Percentiles rank a stretch among this genome's conserved stretches.
These are phyloP conservation scores for Eriosoma lanigerum DNA, from an alignment of 1,140 invertebrate species.

Conservation along the genomic window DNA sequence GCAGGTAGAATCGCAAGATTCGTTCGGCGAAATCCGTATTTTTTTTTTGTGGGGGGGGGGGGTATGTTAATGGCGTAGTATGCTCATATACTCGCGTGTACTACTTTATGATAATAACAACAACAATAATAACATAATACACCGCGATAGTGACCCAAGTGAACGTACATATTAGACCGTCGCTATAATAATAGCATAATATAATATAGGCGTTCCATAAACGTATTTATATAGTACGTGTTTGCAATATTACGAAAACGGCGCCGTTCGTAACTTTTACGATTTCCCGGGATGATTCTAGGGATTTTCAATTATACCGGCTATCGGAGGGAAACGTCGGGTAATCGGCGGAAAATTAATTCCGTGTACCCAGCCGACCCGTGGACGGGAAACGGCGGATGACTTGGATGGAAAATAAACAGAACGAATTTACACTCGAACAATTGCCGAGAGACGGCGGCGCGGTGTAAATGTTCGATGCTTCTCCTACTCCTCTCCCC, in stretches of 20 bases:
- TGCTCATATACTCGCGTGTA: too few relatives aligned
- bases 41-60: too few relatives aligned
- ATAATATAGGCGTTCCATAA: too few relatives aligned
- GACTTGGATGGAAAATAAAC: slow-evolving; percentile 28
- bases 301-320: slow-evolving; percentile 32
- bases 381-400: neutral
- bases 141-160: too few relatives aligned
- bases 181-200: neutral
- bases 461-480: slow-evolving; percentile 23
- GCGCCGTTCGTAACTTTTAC: neutral
- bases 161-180: too few relatives aligned
- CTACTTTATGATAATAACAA: too few relatives aligned
- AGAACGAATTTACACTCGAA: slow-evolving; percentile 35
- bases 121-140: too few relatives aligned
- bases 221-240: neutral
- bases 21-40: too few relatives aligned
- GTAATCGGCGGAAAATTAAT: slow-evolving; percentile 52
- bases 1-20: too few relatives aligned
- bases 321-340: neutral
- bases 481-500: neutral
- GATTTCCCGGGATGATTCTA: slow-evolving; percentile 1
- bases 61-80: too few relatives aligned
- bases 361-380: neutral
- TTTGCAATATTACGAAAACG: neutral
- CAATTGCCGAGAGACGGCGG: neutral